Evolutionary conservation across 1,140 invertebrate genomes (phyloP).

Genomic region (Trinorchestia longiramus): DNA sequence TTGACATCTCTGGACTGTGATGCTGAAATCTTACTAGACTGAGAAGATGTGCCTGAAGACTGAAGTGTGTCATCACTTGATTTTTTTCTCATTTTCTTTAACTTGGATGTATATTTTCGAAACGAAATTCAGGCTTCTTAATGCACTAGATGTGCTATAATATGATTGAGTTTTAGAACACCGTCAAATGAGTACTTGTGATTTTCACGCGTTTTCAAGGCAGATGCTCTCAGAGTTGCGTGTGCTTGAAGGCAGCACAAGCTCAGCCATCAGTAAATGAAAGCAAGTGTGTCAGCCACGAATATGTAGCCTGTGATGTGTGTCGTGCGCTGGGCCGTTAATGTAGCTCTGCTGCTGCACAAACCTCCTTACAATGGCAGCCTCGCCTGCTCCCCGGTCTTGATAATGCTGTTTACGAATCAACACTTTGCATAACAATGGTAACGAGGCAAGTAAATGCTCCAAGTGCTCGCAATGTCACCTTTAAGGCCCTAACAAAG

Average conservation of each 20-base stretch:
- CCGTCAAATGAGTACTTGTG: neutral
- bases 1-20: neutral
- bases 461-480: neutral
- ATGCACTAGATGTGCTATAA: too few relatives aligned
- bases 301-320: neutral
- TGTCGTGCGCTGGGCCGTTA: neutral
- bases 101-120: too few relatives aligned
- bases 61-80: too few relatives aligned
- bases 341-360: neutral
- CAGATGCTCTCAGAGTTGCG: too few relatives aligned
- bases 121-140: too few relatives aligned
- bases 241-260: too few relatives aligned
- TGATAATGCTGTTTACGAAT: constrained; percentile 50
- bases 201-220: neutral
- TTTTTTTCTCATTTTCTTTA: too few relatives aligned
- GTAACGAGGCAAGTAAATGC: constrained; percentile 25
- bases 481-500: constrained; percentile 34
- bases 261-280: neutral
- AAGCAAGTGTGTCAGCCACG: neutral
- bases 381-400: neutral
- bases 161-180: neutral
- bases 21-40: neutral
- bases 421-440: constrained; percentile 53
- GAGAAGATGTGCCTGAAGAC: too few relatives aligned
- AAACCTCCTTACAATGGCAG: neutral